A percentile compares a stretch with the other conserved stretches of the same genome.
These are phyloP conservation scores for Lordiphosa stackelbergi DNA, from an alignment of 1,140 invertebrate species.

Conservation along the genomic window DNA sequence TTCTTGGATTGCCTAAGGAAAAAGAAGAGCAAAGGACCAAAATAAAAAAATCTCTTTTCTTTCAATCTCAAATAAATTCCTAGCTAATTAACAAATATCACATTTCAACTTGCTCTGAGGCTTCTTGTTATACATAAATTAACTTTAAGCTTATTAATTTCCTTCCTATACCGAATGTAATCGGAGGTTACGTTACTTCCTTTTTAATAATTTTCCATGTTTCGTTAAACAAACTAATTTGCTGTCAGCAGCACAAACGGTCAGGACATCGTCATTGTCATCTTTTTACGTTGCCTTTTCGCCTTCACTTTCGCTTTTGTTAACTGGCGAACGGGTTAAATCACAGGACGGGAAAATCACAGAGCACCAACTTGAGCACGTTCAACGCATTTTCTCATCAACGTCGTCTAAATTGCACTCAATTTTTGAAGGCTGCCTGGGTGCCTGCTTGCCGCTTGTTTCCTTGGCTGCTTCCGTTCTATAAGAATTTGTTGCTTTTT, in stretches of 20 bases:
- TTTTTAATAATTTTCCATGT: conserved; percentile 23
- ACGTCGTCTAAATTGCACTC: conserved; percentile 72
- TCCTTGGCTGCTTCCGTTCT: conserved; percentile 13
- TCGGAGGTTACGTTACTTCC: conserved; percentile 23
- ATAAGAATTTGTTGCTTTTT: conserved; percentile 19
- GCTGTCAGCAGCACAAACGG: conserved; percentile 29
- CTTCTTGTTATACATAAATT: conserved; percentile 14
- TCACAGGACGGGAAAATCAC: conserved; percentile 22
- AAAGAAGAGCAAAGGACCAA: no score
- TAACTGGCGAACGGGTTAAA: conserved; percentile 62
- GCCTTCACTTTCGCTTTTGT: conserved; percentile 41
- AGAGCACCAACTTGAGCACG: conserved; percentile 70
- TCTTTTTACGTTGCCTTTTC: conserved; percentile 19
- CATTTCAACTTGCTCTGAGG: no score
- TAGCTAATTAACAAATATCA: neutral
- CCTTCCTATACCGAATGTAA: conserved; percentile 22
- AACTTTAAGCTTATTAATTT: no score
- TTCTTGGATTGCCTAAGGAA: no score
- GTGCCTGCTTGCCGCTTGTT: conserved; percentile 7
- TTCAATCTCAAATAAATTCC: no score
- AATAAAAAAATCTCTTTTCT: no score
- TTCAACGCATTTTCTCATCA: conserved; percentile 76
- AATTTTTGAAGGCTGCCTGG: conserved; percentile 69
- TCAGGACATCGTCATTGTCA: conserved; percentile 1
- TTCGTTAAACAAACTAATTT: conserved; percentile 42